These are phyloP conservation scores for Centropus bengalensis DNA, from an alignment of 2,113 vertebrate genomes.

Conservation along the genomic window DNA sequence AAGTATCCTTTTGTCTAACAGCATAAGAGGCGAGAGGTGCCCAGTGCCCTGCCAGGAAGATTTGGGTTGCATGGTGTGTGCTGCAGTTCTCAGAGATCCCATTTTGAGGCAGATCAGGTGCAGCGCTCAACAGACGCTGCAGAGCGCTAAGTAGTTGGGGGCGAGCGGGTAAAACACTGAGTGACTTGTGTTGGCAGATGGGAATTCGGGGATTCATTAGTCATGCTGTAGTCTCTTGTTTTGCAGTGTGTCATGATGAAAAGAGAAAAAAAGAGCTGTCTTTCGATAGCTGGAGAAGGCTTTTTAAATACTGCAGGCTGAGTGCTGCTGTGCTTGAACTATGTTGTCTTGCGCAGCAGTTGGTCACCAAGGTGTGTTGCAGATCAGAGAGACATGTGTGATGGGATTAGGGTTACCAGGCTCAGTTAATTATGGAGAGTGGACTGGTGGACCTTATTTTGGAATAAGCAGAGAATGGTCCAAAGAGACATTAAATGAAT, in stretches of 20 bases:
- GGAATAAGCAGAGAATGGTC: neutral
- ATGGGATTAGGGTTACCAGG: neutral
- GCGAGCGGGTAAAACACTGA: neutral
- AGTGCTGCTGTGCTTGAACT: neutral
- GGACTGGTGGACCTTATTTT: neutral
- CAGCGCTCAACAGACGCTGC: neutral
- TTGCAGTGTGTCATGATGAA: neutral
- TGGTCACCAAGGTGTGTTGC: neutral
- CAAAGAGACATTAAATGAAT: neutral
- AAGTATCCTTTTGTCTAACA: neutral
- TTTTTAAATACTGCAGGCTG: neutral
- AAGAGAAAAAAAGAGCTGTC: neutral
- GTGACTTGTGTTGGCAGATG: constrained; percentile 48
- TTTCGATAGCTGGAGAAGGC: neutral
- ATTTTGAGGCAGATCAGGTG: neutral
- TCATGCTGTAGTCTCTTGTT: constrained; percentile 52
- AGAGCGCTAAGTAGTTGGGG: rapidly evolving
- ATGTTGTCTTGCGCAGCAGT: neutral
- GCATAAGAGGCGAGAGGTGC: neutral
- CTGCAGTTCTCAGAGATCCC: neutral
- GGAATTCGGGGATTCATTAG: constrained; percentile 47
- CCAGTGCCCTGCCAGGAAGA: neutral
- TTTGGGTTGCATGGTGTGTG: rapidly evolving
- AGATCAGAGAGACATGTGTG: neutral
- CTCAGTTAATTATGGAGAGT: neutral